Base-by-base conservation (phyloP, 2,113 vertebrate genomes). In the Rhabdornis inornatus region DNA sequence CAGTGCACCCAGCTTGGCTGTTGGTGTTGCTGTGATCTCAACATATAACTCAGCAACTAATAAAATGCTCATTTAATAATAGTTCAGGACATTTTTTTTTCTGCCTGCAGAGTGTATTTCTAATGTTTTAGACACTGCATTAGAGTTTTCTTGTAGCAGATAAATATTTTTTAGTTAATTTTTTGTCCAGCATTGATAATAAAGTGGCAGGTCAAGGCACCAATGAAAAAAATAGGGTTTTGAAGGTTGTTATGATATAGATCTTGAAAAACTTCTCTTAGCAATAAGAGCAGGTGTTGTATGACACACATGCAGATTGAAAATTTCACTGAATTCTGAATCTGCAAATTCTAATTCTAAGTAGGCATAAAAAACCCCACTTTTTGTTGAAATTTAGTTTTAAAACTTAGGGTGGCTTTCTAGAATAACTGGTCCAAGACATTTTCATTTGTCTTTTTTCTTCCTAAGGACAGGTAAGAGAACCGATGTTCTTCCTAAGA, bases 21-120 rank as follows among this genome's bases (percentile, higher is more conserved):
- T 56, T 96, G 90, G 75, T 91, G 91, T 85, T 95, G 89, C 87
- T 93, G 79, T 86, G 75, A 83, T 81, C 82, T 75, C 61, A 78
- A 69, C 31, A 49, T 49, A 61, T 1, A 82, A 74, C 19, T 90
- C 68, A 17, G 39, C n/a, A 83, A 83, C 63, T 88, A 77, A 86
- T 56, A 47, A 83, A 86, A 81, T 55, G 11, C 6, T 70, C 15
- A 0, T 6, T 12, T 16, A 85, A 18, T 19, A 25, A 33, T 28
- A 45, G 3, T 14, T 69, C 49, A 74, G 39, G 28, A 23, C 21
- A 47, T 30, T 28, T 72, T 31, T 63, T 39, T 81, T 31, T 63
- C 37, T 49, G 27, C 30, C 30, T 30, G 24, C 7, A 83, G 60
- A 70, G 19, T 47, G 60, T 60, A 47, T 20, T 75, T 60, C 2